Percentiles rank a stretch among this genome's conserved stretches.
Evolutionary conservation across 2,113 vertebrate species (phyloP).

Genomic region (Festucalex cinctus): DNA sequence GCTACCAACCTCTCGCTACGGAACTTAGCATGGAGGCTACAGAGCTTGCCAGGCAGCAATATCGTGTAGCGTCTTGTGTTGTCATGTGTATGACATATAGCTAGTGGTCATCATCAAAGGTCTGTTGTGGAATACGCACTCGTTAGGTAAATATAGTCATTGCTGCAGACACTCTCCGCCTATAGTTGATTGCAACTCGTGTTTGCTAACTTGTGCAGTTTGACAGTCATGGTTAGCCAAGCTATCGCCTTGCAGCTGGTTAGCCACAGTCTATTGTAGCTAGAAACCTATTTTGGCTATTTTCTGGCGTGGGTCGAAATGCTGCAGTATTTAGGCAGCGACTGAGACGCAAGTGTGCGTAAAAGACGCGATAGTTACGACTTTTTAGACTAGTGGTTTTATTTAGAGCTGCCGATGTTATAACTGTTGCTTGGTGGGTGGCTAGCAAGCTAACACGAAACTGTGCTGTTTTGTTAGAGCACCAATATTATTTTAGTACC

Average conservation of each 20-base stretch:
- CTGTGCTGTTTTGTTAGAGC: conserved; percentile 33
- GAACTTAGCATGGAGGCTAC: conserved; percentile 53
- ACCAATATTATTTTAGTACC: not conserved
- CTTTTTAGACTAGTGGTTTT: conserved; percentile 1
- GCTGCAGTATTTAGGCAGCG: conserved; percentile 1
- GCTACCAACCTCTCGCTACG: conserved; percentile 52
- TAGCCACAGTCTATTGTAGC: conserved; percentile 26
- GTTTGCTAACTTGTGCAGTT: conserved; percentile 25
- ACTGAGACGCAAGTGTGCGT: conserved; percentile 29
- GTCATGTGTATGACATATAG: conserved; percentile 14
- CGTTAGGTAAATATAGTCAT: not conserved
- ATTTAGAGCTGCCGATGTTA: conserved; percentile 7
- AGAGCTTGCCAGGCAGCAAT: conserved; percentile 18
- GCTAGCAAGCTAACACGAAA: conserved; percentile 41
- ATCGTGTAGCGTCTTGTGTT: conserved; percentile 7
- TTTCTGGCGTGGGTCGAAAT: not conserved
- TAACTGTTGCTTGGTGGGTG: conserved; percentile 30
- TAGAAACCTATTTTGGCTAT: conserved; percentile 19
- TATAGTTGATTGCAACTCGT: conserved; percentile 6
- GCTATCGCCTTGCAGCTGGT: conserved; percentile 39
- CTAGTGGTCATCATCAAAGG: not conserved
- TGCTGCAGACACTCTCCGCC: not conserved
- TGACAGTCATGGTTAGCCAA: conserved; percentile 31
- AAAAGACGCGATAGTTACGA: not conserved
- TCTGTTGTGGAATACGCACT: not conserved